Base-by-base conservation (phyloP, 2,888 invertebrate genomes). In the Auanema sp. region DNA sequence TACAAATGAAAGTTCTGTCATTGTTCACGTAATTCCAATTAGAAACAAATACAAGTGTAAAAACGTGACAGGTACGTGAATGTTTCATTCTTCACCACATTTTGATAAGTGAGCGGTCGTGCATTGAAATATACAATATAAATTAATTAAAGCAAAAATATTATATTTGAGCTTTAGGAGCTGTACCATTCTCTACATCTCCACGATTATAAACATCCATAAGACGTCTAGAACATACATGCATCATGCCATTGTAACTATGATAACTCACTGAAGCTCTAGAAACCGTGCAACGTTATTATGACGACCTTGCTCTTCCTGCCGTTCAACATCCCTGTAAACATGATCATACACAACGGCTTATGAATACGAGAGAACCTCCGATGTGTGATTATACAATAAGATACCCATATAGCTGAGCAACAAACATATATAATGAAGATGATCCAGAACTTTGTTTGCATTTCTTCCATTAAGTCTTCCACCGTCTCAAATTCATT, bases 271-370 rank as follows among this genome's bases (percentile, higher is more conserved):
- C 59, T 60, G 59, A 40, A 60, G 33, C 41, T 60, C 59, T 42
- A 60, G 51, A 14, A 60, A 43, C n/a, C 59, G 52, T 18, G 52
- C 43, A 24, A 60, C 59, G 51, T 53, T 21, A 52, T 60, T 52
- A 12, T 60, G 52, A 12, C 43, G 21, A 10, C 43, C 51, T 41
- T 42, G 41, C 24, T 60, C 50, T 18, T 60, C 52, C 23, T 52
- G 25, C 23, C 21, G 33, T 25, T 60, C 50, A 42, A 60, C 24
- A 33, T 60, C 51, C 43, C 59, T 60, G n/a, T n/a, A n/a, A n/a
- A n/a, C n/a, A n/a, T n/a, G n/a, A n/a, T n/a, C n/a, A n/a, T n/a
- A n/a, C n/a, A n/a, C n/a, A n/a, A n/a, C n/a, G n/a, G n/a, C n/a
- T n/a, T n/a, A n/a, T n/a, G n/a, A n/a, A n/a, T n/a, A n/a, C n/a